Conservation (phyloP, 1,140 invertebrate genomes). For the Batillaria attramentaria region DNA sequence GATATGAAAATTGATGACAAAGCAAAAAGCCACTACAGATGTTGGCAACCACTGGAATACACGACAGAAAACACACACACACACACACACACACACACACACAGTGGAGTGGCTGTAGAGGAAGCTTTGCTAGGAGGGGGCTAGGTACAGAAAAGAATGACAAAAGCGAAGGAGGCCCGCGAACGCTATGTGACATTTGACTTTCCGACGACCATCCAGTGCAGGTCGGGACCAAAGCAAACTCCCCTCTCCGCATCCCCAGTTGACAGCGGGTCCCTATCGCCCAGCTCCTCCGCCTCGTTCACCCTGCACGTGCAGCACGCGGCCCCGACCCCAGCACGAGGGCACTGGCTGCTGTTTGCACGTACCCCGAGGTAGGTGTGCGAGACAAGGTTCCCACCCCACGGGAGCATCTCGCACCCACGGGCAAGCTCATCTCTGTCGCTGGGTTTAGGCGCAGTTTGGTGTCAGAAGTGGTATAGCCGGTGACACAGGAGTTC, state of each 20-base stretch:
- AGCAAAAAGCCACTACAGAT: too few relatives aligned
- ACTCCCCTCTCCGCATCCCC: background rate
- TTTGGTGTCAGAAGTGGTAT: too few relatives aligned
- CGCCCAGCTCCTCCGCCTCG: background rate
- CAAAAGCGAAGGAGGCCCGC: background rate
- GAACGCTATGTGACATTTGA: background rate
- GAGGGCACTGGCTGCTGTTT: background rate
- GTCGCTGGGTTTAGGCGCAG: too few relatives aligned
- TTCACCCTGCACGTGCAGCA: too few relatives aligned
- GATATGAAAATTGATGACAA: too few relatives aligned
- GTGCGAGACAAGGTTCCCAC: background rate
- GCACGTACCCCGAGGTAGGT: conserved; percentile 12
- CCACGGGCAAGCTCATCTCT: background rate
- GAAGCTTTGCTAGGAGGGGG: background rate
- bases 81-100: background rate
- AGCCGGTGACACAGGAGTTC: too few relatives aligned
- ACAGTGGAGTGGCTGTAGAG: background rate
- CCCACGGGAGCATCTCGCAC: background rate
- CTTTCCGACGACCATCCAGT: background rate
- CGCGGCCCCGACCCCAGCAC: background rate
- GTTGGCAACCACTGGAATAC: too few relatives aligned
- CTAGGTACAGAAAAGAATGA: background rate
- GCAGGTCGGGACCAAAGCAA: background rate
- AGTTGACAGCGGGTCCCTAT: background rate
- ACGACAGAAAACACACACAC: too few relatives aligned